Conservation (phyloP, 2,797 vertebrate species). For the Anniella stebbinsi region DNA sequence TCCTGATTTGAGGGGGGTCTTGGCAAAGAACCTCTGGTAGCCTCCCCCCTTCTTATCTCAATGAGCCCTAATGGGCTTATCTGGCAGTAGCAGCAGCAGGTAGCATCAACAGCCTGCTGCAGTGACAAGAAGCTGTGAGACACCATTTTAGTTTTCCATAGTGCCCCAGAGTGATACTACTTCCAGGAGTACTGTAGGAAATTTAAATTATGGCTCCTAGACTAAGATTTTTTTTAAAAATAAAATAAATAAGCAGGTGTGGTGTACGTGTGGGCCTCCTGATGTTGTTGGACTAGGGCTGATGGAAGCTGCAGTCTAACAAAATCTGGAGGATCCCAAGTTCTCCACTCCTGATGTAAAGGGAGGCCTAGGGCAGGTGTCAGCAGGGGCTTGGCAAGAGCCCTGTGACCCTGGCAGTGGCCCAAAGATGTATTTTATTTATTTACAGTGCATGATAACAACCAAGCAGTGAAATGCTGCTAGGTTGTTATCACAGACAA, state of each 20-base stretch:
- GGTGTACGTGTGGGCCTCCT: background rate
- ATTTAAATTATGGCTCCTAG: background rate
- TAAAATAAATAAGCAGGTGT: background rate
- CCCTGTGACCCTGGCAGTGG: background rate
- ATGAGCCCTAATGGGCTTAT: too few species aligned
- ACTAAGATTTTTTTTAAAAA: background rate
- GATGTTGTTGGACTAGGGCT: background rate
- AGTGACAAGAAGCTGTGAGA: background rate
- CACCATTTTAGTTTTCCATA: background rate
- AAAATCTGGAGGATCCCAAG: background rate
- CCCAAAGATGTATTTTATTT: too few species aligned
- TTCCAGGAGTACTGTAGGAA: background rate
- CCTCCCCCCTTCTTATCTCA: too few species aligned
- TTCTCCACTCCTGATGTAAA: background rate
- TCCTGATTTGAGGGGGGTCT: background rate
- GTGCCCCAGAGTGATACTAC: background rate
- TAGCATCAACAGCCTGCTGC: background rate
- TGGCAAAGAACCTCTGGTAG: background rate
- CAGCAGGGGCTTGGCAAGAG: background rate
- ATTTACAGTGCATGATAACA: too few species aligned
- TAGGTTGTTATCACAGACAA: background rate
- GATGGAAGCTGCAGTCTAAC: too few species aligned
- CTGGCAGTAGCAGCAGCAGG: too few species aligned
- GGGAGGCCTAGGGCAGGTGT: background rate
- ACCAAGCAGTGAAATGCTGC: background rate